Conservation (phyloP, 2,797 vertebrate species). For the Pipistrellus pipistrellus region DNA sequence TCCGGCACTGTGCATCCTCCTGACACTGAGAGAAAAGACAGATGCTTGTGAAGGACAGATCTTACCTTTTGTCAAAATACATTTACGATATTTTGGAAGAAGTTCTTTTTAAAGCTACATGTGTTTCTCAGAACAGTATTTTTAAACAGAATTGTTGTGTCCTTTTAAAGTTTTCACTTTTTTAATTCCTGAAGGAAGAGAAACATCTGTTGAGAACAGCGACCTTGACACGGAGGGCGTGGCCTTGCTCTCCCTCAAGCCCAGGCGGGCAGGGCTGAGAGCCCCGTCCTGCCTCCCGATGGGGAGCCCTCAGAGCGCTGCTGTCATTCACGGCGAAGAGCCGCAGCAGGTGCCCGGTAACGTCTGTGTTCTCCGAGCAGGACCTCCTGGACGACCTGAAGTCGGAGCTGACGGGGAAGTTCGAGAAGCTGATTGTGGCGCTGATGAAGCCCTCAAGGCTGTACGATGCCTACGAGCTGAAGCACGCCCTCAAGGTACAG, state of each 20-base stretch:
- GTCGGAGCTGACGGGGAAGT: conserved; percentile 95
- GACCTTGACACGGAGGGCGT: not conserved
- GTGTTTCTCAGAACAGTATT: not conserved
- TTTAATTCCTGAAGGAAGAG: not conserved
- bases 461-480: conserved; percentile 94
- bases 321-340: rapidly evolving
- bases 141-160: not conserved
- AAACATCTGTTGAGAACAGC: not conserved
- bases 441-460: conserved; percentile 92
- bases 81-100: not conserved
- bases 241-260: not conserved
- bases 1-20: rapidly evolving
- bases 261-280: not conserved
- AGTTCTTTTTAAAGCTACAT: not conserved
- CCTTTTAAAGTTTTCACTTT: not conserved
- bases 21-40: not conserved
- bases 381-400: conserved; percentile 95
- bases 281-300: no score
- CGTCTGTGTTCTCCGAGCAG: conserved; percentile 85
- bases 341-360: not conserved
- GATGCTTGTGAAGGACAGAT: not conserved
- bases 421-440: conserved; percentile 94
- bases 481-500: conserved; percentile 96
- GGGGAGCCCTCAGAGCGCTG: no score
- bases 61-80: not conserved